Evolutionary conservation across 2,797 vertebrate species (phyloP), one percentile per base, ranked within the genome.

Genomic region (Spatula versicolor): DNA sequence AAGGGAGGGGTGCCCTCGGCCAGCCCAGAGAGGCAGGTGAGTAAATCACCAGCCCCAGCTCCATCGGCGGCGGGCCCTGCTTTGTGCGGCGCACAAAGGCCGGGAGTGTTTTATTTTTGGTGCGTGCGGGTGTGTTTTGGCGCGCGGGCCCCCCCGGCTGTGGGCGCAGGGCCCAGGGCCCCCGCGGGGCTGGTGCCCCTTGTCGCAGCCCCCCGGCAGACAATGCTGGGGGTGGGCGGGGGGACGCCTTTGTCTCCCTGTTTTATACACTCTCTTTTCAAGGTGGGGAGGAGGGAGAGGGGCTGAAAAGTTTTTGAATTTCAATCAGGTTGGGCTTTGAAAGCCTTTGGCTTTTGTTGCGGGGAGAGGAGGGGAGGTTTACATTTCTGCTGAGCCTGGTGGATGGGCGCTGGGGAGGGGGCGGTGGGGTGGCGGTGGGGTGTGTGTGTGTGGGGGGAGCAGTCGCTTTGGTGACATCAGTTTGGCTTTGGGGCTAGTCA

Each of bases 261-360:
- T 97, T 98, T 98, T 97, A 97, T 97, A 96, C 97, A 97, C 96
- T 97, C 92, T 96, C 91, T 96, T 97, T 97, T 98, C 97, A 96
- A 95, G 97, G 95, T 97, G 94, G 96, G 98, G 97, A 98, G 97
- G 97, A 97, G 97, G 86, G 95, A 95, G 92, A 97, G 93, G 96
- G 96, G 90, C 96, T 96, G 97, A 97, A 97, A 98, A 97, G 97
- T 98, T 98, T 98, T 97, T 98, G 98, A 98, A 98, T 98, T 98
- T 98, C 97, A 98, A 98, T 98, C 97, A 98, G 96, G 95, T 97
- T 97, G 91, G 96, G 96, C 98, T 98, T 98, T 98, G 98, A 98
- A 98, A 98, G 97, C 97, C 95, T 98, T 97, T 97, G 93, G 96
- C 95, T 97, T 98, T 97, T 98, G 97, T 97, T 97, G 95, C 71